A percentile compares a stretch with the other conserved stretches of the same genome.
These are phyloP conservation scores for Cryptus viduatorius DNA, from an alignment of 2,888 invertebrate species.

Conservation along the genomic window DNA sequence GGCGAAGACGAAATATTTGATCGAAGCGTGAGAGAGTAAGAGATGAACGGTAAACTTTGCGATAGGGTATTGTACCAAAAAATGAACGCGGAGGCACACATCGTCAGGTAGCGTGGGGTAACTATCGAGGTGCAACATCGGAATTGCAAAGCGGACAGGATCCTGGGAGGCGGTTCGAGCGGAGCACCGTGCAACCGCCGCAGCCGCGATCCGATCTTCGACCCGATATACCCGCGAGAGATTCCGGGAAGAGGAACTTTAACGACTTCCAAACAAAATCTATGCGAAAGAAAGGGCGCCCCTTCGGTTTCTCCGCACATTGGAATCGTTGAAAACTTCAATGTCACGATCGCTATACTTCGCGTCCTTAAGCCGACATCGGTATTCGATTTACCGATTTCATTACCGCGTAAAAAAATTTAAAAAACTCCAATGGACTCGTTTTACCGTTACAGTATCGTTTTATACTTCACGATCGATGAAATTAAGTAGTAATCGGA, in stretches of 20 bases:
- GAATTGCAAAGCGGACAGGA: slow-evolving; percentile 84
- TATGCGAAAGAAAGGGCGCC: slow-evolving; percentile 76
- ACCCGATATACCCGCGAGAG: slow-evolving; percentile 78
- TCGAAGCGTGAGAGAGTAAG: slow-evolving; percentile 19
- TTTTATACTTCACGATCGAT: too few species aligned
- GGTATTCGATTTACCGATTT: neutral
- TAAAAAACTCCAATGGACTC: neutral
- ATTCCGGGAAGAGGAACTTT: slow-evolving; percentile 84
- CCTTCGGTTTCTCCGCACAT: slow-evolving; percentile 23
- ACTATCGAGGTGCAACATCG: slow-evolving; percentile 83
- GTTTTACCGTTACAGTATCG: too few species aligned
- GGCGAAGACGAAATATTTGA: slow-evolving; percentile 22
- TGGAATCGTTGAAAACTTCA: slow-evolving; percentile 33
- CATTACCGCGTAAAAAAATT: neutral
- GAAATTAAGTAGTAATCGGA: neutral
- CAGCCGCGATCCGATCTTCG: slow-evolving; percentile 79
- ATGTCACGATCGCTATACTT: neutral
- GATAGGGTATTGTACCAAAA: slow-evolving; percentile 68
- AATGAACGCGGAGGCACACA: slow-evolving; percentile 73
- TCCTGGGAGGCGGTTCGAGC: slow-evolving; percentile 76
- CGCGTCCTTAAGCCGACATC: neutral
- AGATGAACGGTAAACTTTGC: slow-evolving; percentile 24
- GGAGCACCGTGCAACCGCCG: slow-evolving; percentile 64
- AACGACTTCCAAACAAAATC: slow-evolving; percentile 84
- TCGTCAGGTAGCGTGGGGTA: slow-evolving; percentile 74